These are phyloP conservation scores for Equus quagga DNA, from an alignment of 2,113 vertebrate genomes.

Conservation along the genomic window DNA sequence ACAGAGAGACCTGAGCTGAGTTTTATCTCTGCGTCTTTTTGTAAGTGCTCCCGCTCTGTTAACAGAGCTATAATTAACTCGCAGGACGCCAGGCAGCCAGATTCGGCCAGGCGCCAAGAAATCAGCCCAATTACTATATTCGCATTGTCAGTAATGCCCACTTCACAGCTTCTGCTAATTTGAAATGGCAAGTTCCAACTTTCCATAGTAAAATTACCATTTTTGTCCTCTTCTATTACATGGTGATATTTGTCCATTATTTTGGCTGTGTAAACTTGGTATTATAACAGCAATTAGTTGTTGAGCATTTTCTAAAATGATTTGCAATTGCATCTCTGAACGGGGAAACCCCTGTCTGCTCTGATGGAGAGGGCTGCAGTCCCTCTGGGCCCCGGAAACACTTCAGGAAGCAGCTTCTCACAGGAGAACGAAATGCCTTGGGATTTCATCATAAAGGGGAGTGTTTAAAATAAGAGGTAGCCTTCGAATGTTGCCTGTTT, in stretches of 20 bases:
- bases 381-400: not conserved
- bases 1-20: slow-evolving; percentile 79
- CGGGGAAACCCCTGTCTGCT: not conserved
- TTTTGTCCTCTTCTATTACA: slow-evolving; percentile 77
- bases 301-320: slow-evolving; percentile 80
- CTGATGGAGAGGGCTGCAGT: not conserved
- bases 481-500: not conserved
- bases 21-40: slow-evolving; percentile 78
- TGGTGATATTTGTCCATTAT: slow-evolving; percentile 78
- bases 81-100: slow-evolving; percentile 88
- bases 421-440: not conserved
- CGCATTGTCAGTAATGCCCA: slow-evolving; percentile 91
- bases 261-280: slow-evolving; percentile 80
- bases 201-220: slow-evolving; percentile 84
- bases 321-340: slow-evolving; percentile 71
- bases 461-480: not conserved
- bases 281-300: slow-evolving; percentile 73
- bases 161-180: slow-evolving; percentile 90
- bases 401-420: not conserved
- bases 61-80: slow-evolving; percentile 92
- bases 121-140: slow-evolving; percentile 94
- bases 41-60: slow-evolving; percentile 85
- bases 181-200: slow-evolving; percentile 90
- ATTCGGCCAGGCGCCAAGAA: slow-evolving; percentile 89
- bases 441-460: not conserved